A percentile compares a stretch with the other conserved stretches of the same genome.
phyloP scores from a whole-genome alignment of 2,797 vertebrate species.

The Distichodus sexfasciatus region DNA sequence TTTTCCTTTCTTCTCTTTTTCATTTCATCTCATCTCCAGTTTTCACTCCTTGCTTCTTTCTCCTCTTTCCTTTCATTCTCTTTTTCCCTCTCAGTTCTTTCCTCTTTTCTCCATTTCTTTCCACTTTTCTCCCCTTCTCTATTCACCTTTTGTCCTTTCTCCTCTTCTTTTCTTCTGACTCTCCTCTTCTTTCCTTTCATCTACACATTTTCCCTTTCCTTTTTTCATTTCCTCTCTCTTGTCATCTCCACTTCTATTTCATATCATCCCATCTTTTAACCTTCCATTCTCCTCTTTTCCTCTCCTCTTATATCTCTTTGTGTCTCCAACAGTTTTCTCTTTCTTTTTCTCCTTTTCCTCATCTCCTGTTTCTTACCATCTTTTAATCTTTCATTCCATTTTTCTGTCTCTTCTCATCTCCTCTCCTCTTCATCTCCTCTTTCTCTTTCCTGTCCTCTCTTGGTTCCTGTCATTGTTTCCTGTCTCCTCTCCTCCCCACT shows the following conservation, averaged over 20 bases:
- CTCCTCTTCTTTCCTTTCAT: too few relatives aligned
- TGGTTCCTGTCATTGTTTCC: too few relatives aligned
- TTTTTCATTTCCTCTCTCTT: too few relatives aligned
- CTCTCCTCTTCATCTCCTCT: conserved; percentile 29
- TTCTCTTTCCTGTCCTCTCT: neutral
- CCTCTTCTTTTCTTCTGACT: conserved; percentile 52
- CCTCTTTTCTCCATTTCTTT: neutral
- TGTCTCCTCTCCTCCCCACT: too few relatives aligned
- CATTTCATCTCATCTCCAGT: neutral
- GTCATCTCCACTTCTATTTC: too few relatives aligned
- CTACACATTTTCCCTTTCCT: too few relatives aligned
- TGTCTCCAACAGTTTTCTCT: too few relatives aligned
- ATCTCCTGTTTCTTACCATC: too few relatives aligned
- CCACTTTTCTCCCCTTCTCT: neutral
- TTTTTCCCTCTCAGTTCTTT: neutral
- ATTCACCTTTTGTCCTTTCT: neutral
- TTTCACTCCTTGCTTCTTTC: too few relatives aligned
- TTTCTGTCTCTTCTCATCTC: too few relatives aligned
- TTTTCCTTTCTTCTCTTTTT: neutral
- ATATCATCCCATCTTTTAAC: neutral
- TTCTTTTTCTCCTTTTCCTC: conserved; percentile 54
- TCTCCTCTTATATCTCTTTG: neutral
- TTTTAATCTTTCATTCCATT: too few relatives aligned
- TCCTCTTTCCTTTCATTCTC: neutral
- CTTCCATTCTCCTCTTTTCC: neutral